phyloP scores from a whole-genome alignment of 2,113 vertebrate species.

The Psittacus erithacus region DNA sequence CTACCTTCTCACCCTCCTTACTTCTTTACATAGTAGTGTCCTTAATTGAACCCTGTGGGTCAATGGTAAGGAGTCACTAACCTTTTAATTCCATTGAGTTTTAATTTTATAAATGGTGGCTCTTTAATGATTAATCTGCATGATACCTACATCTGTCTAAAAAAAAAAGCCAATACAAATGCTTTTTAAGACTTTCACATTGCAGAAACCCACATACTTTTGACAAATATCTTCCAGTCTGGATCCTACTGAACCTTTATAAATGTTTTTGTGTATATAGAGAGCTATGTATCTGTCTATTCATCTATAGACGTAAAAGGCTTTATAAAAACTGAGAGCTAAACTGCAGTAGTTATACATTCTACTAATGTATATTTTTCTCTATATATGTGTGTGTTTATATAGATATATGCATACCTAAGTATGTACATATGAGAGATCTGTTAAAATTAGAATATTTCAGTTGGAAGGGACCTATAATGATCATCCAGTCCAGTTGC shows the following conservation, averaged over 20 bases:
- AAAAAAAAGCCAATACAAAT: not conserved
- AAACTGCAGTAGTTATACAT: not conserved
- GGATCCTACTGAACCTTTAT: not conserved
- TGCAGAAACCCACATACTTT: rapidly evolving
- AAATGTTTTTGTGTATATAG: not conserved
- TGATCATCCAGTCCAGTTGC: not conserved
- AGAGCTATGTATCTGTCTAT: not conserved
- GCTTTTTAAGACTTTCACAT: not conserved
- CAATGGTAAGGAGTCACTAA: not conserved
- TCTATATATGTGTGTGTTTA: no score
- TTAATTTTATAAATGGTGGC: not conserved
- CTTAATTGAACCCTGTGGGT: not conserved
- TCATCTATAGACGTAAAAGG: not conserved
- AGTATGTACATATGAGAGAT: not conserved
- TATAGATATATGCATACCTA: not conserved
- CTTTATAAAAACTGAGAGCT: not conserved
- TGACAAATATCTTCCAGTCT: not conserved
- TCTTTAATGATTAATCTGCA: not conserved
- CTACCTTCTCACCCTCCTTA: not conserved
- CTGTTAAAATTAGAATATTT: not conserved
- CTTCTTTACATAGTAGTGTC: not conserved
- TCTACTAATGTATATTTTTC: not conserved
- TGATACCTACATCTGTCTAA: not conserved
- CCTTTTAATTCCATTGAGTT: not conserved
- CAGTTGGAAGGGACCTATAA: not conserved